Base-by-base conservation (phyloP, 2,888 invertebrate species). In the Conops quadrifasciatus region DNA sequence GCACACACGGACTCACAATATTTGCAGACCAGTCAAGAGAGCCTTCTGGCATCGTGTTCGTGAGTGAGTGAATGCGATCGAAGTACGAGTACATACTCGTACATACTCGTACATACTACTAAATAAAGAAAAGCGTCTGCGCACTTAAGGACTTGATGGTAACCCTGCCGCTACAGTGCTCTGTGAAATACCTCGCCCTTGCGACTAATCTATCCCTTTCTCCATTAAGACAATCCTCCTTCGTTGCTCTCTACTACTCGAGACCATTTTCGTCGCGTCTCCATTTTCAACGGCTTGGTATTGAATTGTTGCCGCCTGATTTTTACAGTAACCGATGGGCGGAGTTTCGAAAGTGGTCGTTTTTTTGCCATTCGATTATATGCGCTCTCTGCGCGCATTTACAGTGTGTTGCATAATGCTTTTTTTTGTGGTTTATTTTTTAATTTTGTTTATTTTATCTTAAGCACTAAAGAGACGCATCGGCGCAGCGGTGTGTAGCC, bases 61-160 rank as follows among this genome's bases (percentile, higher is more conserved):
- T 47, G 67, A 73, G 63, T n/a, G 70, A 53, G 56, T 15, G 69
- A 60, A 15, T 49, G 68, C 36, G 63, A 71, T 68, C 59, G 67
- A 9, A 36, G 36, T 36, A 36, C 9, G 9, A n/a, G n/a, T n/a
- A n/a, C n/a, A n/a, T n/a, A n/a, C n/a, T n/a, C n/a, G n/a, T n/a
- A n/a, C n/a, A n/a, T n/a, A n/a, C n/a, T n/a, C n/a, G n/a, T n/a
- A n/a, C n/a, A 70, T 72, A 62, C 51, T 51, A n/a, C 21, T 51
- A 67, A 21, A 28, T n/a, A 70, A 28, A 62, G 60, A 66, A 53
- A 64, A 60, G 69, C 63, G 77, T 74, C 74, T 77, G 77, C 77
- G 77, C 77, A 77, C 71, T 76, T 76, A 71, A 66, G 79, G 78
- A 76, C 76, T 75, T 80, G 82, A 81, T 79, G 80, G 79, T 69